phyloP scores from a whole-genome alignment of 2,113 vertebrate genomes.

The Macrotus californicus region DNA sequence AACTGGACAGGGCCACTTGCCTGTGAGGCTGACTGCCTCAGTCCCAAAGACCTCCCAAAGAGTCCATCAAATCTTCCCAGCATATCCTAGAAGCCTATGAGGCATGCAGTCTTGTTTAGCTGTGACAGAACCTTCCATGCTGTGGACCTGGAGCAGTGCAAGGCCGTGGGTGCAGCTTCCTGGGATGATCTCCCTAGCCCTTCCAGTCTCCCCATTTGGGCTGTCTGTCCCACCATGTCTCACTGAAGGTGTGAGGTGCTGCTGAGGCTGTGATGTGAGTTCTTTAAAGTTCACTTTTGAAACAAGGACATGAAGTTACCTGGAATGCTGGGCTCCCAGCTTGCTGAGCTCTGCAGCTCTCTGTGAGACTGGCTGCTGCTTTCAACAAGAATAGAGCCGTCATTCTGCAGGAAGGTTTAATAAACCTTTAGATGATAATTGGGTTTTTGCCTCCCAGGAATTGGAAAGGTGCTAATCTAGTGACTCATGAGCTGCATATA shows the following conservation, averaged over 20 bases:
- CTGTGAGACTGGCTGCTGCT: conserved; percentile 27
- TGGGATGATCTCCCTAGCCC: no score
- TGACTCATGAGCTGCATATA: conserved; percentile 68
- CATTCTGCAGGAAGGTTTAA: conserved; percentile 44
- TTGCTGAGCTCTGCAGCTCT: conserved; percentile 44
- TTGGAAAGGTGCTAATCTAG: conserved; percentile 71
- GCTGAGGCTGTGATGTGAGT: background rate
- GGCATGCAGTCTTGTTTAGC: background rate
- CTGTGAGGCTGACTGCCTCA: background rate
- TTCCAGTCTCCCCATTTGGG: background rate
- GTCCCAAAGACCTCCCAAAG: background rate
- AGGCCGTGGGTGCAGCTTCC: background rate
- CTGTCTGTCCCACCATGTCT: background rate
- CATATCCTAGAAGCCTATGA: background rate
- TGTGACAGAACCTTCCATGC: background rate
- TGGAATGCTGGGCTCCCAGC: background rate
- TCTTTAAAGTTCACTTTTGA: conserved; percentile 64
- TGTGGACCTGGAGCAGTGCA: accelerated
- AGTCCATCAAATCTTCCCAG: background rate
- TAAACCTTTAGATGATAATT: background rate
- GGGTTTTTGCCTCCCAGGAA: conserved; percentile 50
- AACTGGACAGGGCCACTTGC: background rate
- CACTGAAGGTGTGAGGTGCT: background rate
- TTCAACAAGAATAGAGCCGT: conserved; percentile 62
- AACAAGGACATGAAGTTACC: conserved; percentile 28